These are phyloP conservation scores for Bujurquina vittata DNA, from an alignment of 2,113 vertebrate genomes.

Conservation along the genomic window DNA sequence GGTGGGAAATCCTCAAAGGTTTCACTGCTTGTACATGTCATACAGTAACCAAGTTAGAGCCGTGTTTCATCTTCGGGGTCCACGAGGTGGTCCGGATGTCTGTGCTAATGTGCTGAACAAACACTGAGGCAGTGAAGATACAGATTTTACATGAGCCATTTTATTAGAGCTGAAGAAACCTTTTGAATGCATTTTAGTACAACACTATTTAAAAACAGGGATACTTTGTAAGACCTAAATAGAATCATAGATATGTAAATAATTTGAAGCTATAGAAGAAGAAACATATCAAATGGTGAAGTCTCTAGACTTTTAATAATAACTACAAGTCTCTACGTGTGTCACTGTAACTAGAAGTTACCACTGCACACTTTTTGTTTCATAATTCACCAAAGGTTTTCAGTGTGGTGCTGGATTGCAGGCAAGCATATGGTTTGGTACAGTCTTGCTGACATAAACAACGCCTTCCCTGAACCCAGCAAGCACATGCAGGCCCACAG, in stretches of 20 bases:
- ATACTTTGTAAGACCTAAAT: constrained; percentile 1
- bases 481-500: background rate
- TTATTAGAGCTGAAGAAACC: background rate
- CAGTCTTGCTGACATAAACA: background rate
- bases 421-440: background rate
- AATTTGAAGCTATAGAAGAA: background rate
- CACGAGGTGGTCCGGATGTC: background rate
- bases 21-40: background rate
- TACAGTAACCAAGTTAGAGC: background rate
- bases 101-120: background rate
- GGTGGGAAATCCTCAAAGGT: background rate
- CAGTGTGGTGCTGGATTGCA: background rate
- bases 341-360: background rate
- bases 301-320: background rate
- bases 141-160: background rate
- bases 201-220: background rate
- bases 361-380: background rate
- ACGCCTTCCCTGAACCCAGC: background rate
- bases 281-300: background rate
- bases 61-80: background rate
- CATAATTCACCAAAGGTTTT: background rate
- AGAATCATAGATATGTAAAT: background rate
- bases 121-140: background rate
- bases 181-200: background rate
- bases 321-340: background rate